Percentiles rank a stretch among this genome's conserved stretches.
phyloP scores from a whole-genome alignment of 1,140 invertebrate species.

The Rhyacophila brunnea region DNA sequence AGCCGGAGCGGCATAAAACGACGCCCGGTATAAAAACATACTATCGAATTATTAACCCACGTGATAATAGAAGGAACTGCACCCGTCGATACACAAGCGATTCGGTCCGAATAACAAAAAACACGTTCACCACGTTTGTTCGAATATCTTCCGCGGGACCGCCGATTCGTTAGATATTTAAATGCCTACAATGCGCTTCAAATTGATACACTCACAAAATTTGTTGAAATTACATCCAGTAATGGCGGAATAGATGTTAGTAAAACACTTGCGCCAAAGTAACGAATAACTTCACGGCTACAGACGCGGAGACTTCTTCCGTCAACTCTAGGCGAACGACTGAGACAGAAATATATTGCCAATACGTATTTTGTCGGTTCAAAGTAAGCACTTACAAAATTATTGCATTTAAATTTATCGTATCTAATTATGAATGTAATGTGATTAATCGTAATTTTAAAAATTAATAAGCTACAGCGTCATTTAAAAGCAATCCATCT shows the following conservation, averaged over 20 bases:
- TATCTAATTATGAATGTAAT: background rate
- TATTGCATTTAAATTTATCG: background rate
- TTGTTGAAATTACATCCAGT: conserved; percentile 10
- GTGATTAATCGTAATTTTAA: background rate
- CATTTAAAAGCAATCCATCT: background rate
- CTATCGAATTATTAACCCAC: conserved; percentile 21
- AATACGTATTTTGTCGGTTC: conserved; percentile 12
- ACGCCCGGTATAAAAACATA: conserved; percentile 9
- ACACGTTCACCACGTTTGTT: conserved; percentile 11
- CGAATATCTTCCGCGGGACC: too few relatives aligned
- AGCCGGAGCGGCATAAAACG: background rate
- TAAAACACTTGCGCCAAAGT: conserved; percentile 23
- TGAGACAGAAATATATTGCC: conserved; percentile 25
- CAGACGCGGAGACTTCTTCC: conserved; percentile 14
- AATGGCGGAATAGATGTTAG: conserved; percentile 27
- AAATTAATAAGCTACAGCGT: background rate
- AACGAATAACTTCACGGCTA: conserved; percentile 15
- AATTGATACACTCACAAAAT: conserved; percentile 2
- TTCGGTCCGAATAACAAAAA: conserved; percentile 11
- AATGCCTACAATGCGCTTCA: background rate
- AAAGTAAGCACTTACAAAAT: conserved; percentile 14
- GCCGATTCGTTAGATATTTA: too few relatives aligned
- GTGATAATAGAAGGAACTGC: conserved; percentile 19
- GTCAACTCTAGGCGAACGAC: conserved; percentile 16
- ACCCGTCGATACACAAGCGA: conserved; percentile 23